These are phyloP conservation scores for Ceryle rudis DNA, from an alignment of 2,797 vertebrate species.

Conservation along the genomic window DNA sequence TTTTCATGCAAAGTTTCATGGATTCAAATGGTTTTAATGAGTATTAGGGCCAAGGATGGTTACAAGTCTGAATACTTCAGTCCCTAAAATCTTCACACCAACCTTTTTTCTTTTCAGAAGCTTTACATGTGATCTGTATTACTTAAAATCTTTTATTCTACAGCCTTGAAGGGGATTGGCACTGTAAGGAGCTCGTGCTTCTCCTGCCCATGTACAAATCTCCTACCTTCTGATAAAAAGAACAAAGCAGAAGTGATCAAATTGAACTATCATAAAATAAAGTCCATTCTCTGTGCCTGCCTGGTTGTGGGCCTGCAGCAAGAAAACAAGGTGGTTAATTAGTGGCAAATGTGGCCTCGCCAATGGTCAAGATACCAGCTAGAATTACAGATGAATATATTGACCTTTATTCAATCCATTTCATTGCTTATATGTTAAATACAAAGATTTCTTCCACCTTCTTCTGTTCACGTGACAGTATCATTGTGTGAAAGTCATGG, in stretches of 20 bases:
- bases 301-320: neutral
- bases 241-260: neutral
- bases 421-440: neutral
- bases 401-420: neutral
- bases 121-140: rapidly evolving
- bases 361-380: neutral
- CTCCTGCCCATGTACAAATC: neutral
- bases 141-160: neutral
- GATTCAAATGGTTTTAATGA: neutral
- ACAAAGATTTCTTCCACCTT: neutral
- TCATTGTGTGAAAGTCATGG: neutral
- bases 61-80: neutral
- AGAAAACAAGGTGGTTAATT: neutral
- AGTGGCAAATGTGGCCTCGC: neutral
- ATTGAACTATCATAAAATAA: neutral
- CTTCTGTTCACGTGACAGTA: neutral
- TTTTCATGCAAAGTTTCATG: neutral
- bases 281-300: neutral
- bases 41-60: neutral
- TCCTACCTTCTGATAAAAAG: neutral
- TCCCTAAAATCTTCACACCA: neutral
- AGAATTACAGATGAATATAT: neutral
- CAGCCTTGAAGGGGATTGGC: neutral
- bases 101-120: neutral
- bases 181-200: neutral